Percentiles rank a stretch among this genome's conserved stretches.
These are phyloP conservation scores for Entomobrya multifasciata DNA, from an alignment of 2,888 invertebrate species.

Conservation along the genomic window DNA sequence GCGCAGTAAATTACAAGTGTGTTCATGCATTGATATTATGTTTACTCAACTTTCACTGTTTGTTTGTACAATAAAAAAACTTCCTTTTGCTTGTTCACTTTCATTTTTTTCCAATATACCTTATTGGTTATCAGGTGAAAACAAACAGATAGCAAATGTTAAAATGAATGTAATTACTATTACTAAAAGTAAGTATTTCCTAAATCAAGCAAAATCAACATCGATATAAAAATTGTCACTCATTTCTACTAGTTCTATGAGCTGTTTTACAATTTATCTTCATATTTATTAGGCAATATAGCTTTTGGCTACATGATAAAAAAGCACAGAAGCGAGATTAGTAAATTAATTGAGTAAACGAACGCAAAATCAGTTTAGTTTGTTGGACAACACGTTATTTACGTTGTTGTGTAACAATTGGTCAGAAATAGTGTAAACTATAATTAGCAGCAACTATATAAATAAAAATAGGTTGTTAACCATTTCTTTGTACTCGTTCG, in stretches of 20 bases:
- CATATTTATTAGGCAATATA: too few species aligned
- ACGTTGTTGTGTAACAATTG: too few species aligned
- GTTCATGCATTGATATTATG: neutral
- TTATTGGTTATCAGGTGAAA: neutral
- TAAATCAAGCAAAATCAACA: neutral
- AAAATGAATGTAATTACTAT: neutral
- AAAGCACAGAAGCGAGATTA: too few species aligned
- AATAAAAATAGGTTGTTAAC: too few species aligned
- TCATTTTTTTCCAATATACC: neutral
- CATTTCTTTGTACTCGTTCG: too few species aligned
- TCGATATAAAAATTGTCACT: neutral
- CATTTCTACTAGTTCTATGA: neutral
- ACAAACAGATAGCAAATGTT: neutral
- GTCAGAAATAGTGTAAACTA: too few species aligned
- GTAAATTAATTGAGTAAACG: too few species aligned
- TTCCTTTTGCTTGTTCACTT: conserved; percentile 25
- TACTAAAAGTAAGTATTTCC: neutral
- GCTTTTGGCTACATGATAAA: too few species aligned
- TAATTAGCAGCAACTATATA: too few species aligned
- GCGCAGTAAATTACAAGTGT: neutral
- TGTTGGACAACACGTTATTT: too few species aligned
- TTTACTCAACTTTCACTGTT: neutral
- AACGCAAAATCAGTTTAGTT: too few species aligned
- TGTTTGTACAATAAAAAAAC: neutral
- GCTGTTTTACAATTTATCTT: too few species aligned